Base-by-base conservation (phyloP, 1,140 invertebrate genomes). In the Andrena cerasifolii region DNA sequence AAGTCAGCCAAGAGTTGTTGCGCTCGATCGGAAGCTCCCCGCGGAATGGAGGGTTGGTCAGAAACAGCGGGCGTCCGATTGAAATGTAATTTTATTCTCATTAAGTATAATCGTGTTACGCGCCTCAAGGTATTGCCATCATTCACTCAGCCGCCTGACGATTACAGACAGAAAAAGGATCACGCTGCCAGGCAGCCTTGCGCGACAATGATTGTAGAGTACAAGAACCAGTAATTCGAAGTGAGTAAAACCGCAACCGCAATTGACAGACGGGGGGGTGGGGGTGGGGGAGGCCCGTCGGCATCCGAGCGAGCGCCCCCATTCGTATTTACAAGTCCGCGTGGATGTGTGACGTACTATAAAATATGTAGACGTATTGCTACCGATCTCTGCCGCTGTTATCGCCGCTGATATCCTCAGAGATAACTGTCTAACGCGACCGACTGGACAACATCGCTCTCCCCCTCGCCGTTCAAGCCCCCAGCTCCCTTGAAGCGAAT, bases 231-330 rank as follows among this genome's bases (percentile, higher is more conserved):
- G n/a, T 40, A 59, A 24, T 24, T 78, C 74, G 49, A 24, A 75
- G 49, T 45, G 65, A 73, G 43, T 66, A 26, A n/a, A 83, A 80
- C 63, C 82, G 36, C 36, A 71, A 77, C 71, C 66, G 82, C 77
- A 83, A 84, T 84, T 84, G 82, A 84, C 80, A 84, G 53, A 77
- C 49, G 76, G 45, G 67, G 43, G n/a, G n/a, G n/a, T n/a, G n/a
- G n/a, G n/a, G n/a, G n/a, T n/a, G n/a, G n/a, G n/a, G n/a, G n/a
- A n/a, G n/a, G n/a, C n/a, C n/a, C n/a, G n/a, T n/a, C n/a, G n/a
- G 36, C 36, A 3, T 10, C 36, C 10, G 36, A 40, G 36, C 10
- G 36, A 40, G 10, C 36, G 36, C 3, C 36, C 36, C 14, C n/a
- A 51, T 51, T n/a, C 21, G 36, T 82, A 82, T 84, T 54, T 84